These are phyloP conservation scores for western clawed frog (Xenopus tropicalis) DNA, from an alignment of 2,113 vertebrate species.

Conservation along the genomic window UCB_Xtro_10.0 CM004447.2:16201501-16202000, in stretches of 20 bases:
- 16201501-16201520: too few species aligned
- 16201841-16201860: too few species aligned
- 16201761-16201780: slow-evolving; percentile 47
- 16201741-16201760: slow-evolving; percentile 55
- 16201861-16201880: too few species aligned
- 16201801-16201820: slow-evolving; percentile 48
- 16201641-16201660: slow-evolving; percentile 54
- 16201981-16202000: too few species aligned
- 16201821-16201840: too few species aligned
- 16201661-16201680: slow-evolving; percentile 59
- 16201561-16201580: slow-evolving; percentile 55
- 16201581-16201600: slow-evolving; percentile 63
- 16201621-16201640: slow-evolving; percentile 59
- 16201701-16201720: slow-evolving; percentile 49
- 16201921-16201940: too few species aligned
- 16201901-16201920: too few species aligned
- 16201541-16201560: slow-evolving; percentile 20
- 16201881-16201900: too few species aligned
- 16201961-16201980: too few species aligned
- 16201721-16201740: slow-evolving; percentile 50
- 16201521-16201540: too few species aligned
- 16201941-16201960: too few species aligned
- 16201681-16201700: slow-evolving; percentile 52
- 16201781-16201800: slow-evolving; percentile 49
- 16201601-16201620: slow-evolving; percentile 54